Base-by-base conservation (phyloP, 2,113 vertebrate species). In the Martes martes region DNA sequence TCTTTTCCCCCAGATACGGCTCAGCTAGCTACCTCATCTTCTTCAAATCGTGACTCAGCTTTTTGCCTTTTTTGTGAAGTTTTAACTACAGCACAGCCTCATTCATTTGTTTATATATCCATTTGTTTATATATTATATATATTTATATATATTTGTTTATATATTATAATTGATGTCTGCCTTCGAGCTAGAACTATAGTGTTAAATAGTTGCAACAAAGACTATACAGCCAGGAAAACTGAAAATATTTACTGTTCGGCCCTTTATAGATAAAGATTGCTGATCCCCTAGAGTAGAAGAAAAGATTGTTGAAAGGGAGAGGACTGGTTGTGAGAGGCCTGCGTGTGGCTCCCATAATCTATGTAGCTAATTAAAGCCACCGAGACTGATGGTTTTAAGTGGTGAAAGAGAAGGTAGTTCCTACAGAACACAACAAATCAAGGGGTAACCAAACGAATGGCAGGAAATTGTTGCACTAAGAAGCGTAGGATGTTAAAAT, bases 301-400 rank as follows among this genome's bases (percentile, higher is more conserved):
- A 78, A 15, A 73, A 79, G 21, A 65, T 1, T 47, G 4, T 19
- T 55, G 50, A 94, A 86, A 73, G n/a, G 42, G 13, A 69, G 28
- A 90, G 71, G 24, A 79, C 1, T 59, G 39, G 6, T 7, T 65
- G 1, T 45, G 11, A 87, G 63, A 86, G 31, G 23, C 18, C 9
- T 50, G 8, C 11, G 61, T 65, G 5, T 67, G 2, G 8, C 21
- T 84, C 4, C 65, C 3, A 26, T n/a, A 28, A 89, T 26, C 42
- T 18, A 28, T 15, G 7, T 28, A 16, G 23, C 91, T 85, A 50
- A 87, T 28, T 69, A 33, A 81, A 52, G 67, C 39, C 2, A 9
- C 11, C 1, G 28, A 50, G 39, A 42, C 2, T 0, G 4, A 76
- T 8, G 14, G 4, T 5, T 5, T 3, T 28, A 74, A 28, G 19